These are phyloP conservation scores for Zaprionus kolodkinae DNA, from an alignment of 1,140 invertebrate species.

Conservation along the genomic window DNA sequence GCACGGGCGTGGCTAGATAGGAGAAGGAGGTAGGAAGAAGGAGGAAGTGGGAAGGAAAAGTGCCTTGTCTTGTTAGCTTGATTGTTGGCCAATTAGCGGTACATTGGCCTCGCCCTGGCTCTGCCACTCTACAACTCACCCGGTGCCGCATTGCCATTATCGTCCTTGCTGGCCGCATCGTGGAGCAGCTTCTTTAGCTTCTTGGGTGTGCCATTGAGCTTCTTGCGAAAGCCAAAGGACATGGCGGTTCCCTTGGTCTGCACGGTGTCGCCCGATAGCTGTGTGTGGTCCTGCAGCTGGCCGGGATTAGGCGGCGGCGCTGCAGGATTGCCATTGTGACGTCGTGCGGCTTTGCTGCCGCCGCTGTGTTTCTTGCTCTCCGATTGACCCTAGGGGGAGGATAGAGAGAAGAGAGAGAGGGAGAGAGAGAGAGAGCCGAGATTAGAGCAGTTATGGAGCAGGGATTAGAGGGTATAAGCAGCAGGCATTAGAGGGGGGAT, in stretches of 20 bases:
- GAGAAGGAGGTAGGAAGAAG: not conserved
- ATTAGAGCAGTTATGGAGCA: conserved; percentile 44
- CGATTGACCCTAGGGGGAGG: conserved; percentile 70
- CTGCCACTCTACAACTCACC: too few species aligned
- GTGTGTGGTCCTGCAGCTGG: conserved; percentile 8
- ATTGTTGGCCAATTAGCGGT: conserved; percentile 50
- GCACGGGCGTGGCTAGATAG: conserved; percentile 42
- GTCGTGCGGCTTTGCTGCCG: conserved; percentile 58
- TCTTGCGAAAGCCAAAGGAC: conserved; percentile 85
- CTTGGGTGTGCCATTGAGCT: conserved; percentile 79
- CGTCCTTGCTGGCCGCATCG: conserved; percentile 64
- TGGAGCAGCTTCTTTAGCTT: conserved; percentile 82
- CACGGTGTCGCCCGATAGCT: conserved; percentile 16
- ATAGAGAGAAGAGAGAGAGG: not conserved
- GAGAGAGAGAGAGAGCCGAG: conserved; percentile 4
- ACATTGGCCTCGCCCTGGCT: not conserved
- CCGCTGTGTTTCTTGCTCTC: conserved; percentile 81
- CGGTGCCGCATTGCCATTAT: conserved; percentile 75
- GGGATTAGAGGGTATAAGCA: not conserved
- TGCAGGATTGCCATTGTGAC: conserved; percentile 58
- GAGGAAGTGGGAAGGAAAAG: not conserved
- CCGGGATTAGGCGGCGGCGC: conserved; percentile 12
- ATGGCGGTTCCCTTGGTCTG: conserved; percentile 84
- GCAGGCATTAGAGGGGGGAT: not conserved
- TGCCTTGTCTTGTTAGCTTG: conserved; percentile 41